Evolutionary conservation across 2,797 vertebrate species (phyloP), one percentile per base, ranked within the genome.

Genomic region (Pogoniulus pusillus): DNA sequence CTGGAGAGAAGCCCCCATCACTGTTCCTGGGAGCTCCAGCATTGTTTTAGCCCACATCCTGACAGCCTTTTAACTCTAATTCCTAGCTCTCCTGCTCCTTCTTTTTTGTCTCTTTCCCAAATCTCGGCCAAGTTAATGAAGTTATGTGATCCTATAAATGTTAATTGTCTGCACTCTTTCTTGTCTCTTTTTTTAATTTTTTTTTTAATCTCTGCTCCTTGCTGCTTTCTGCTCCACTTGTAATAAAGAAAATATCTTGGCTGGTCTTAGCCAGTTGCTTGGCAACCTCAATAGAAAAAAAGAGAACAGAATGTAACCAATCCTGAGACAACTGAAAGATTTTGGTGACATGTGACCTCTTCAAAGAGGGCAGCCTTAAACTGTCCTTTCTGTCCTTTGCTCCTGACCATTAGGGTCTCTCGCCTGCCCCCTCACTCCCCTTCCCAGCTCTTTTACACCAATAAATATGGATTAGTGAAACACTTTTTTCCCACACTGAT

Each of bases 391-490:
- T 95, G 94, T 95, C 94, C 93, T 93, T 94, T 96, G 95, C 93
- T 96, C 96, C 95, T 96, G 91, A 96, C 51, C 82, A 93, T 93
- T 90, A 91, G 63, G 73, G 92, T 87, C 92, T 80, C 69, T 83
- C 53, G n/a, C 65, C 90, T 96, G 54, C 19, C 59, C 53, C 77
- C 19, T 70, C 22, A 49, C 23, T 12, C 47, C 47, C 47, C 47
- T 49, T 49, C 47, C 70, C 24, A 34, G 77, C 54, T 95, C 93
- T 96, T 97, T 97, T 97, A 97, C 96, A 97, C 97, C 97, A 97
- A 97, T 97, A 98, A 97, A 98, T 97, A 98, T 97, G 97, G 97
- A 98, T 98, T 97, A 98, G 97, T 96, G 97, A 96, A 96, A 97
- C 97, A 95, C 95, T 96, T 97, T 41, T 97, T 97, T 97, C 97